phyloP scores from a whole-genome alignment of 2,113 vertebrate species.

The Hoplias malabaricus region DNA sequence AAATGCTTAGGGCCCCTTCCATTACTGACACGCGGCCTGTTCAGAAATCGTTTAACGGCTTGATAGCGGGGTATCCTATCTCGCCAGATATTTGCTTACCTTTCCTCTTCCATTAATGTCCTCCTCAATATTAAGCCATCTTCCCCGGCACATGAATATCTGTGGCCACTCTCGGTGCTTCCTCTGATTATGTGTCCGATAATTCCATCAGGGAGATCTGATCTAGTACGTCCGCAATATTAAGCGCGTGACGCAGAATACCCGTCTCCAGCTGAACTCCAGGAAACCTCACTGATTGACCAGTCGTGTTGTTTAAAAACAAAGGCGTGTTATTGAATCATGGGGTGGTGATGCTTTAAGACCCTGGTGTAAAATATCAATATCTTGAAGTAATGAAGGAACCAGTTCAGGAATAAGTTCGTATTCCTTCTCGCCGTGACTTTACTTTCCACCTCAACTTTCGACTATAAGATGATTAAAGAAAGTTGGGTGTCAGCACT shows the following conservation, averaged over 20 bases:
- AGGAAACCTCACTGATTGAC: slow-evolving; percentile 97
- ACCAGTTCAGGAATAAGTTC: not conserved
- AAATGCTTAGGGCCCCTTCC: slow-evolving; percentile 91
- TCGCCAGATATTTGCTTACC: slow-evolving; percentile 93
- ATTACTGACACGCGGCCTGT: slow-evolving; percentile 91
- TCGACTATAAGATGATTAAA: slow-evolving; percentile 33
- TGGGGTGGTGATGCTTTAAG: slow-evolving; percentile 89
- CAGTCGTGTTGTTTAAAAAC: slow-evolving; percentile 89
- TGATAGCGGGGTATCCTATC: slow-evolving; percentile 94
- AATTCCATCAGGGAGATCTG: slow-evolving; percentile 88
- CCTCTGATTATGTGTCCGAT: slow-evolving; percentile 94
- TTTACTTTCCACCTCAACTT: slow-evolving; percentile 39
- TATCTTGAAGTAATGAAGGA: not conserved
- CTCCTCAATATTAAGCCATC: slow-evolving; percentile 91
- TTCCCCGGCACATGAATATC: slow-evolving; percentile 91
- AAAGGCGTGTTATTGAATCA: slow-evolving; percentile 95
- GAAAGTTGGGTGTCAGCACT: slow-evolving; percentile 34
- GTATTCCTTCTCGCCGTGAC: slow-evolving; percentile 35
- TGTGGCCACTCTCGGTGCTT: slow-evolving; percentile 78
- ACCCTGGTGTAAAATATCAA: slow-evolving; percentile 67
- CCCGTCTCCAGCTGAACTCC: slow-evolving; percentile 89
- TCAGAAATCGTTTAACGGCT: slow-evolving; percentile 95
- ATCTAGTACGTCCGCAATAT: slow-evolving; percentile 82
- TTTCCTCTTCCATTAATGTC: slow-evolving; percentile 87
- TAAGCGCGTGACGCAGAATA: slow-evolving; percentile 85